Evolutionary conservation across 2,797 vertebrate genomes (phyloP).

Genomic region (Pangasius krempfi): DNA sequence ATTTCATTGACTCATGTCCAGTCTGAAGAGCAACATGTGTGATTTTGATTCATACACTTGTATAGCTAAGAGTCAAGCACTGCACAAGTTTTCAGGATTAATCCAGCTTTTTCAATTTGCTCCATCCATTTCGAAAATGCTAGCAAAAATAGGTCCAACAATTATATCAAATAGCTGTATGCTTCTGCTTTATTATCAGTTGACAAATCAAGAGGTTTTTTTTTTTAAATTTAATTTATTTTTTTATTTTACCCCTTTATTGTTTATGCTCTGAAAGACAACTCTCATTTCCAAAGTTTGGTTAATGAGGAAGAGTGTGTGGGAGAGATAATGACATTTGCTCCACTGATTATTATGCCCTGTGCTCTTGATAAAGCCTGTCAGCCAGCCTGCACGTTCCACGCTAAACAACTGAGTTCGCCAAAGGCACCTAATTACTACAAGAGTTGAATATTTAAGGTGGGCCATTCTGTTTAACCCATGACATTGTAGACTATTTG

Average conservation of each 20-base stretch:
- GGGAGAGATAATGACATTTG: slow-evolving; percentile 59
- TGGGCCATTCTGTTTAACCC: slow-evolving; percentile 49
- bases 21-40: slow-evolving; percentile 39
- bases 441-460: slow-evolving; percentile 59
- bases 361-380: slow-evolving; percentile 64
- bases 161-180: slow-evolving; percentile 41
- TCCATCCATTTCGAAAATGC: slow-evolving; percentile 40
- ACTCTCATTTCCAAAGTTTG: slow-evolving; percentile 44
- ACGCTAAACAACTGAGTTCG: slow-evolving; percentile 52
- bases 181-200: slow-evolving; percentile 46
- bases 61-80: slow-evolving; percentile 14
- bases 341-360: slow-evolving; percentile 64
- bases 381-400: slow-evolving; percentile 63
- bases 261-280: slow-evolving; percentile 36
- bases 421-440: slow-evolving; percentile 62
- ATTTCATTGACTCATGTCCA: slow-evolving; percentile 15
- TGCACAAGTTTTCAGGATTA: slow-evolving; percentile 46
- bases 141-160: slow-evolving; percentile 29
- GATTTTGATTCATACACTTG: slow-evolving; percentile 30
- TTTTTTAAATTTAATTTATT: not conserved
- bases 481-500: slow-evolving; percentile 46
- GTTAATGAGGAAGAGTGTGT: slow-evolving; percentile 51
- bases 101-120: not conserved
- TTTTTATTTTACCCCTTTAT: slow-evolving; percentile 9
- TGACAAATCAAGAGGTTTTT: slow-evolving; percentile 24